Evolutionary conservation across 2,888 invertebrate genomes (phyloP), one percentile per base, ranked within the genome.

Genomic region (Bedellia somnulentella): DNA sequence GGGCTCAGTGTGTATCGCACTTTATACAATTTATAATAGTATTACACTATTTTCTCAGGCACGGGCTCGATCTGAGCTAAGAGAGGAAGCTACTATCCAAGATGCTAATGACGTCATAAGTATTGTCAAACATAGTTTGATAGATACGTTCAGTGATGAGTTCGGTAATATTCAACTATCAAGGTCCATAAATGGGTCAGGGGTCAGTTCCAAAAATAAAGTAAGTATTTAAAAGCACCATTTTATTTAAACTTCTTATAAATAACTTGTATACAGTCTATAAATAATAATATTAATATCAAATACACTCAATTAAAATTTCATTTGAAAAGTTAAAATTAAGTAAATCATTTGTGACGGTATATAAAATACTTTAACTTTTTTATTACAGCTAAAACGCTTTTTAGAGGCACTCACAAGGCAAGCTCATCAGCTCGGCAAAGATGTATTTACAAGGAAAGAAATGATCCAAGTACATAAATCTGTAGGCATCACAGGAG

Each of bases 41-140:
- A n/a, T n/a, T n/a, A n/a, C n/a, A n/a, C n/a, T n/a, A n/a, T n/a
- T 26, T 17, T 42, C 33, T 32, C 47, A 91, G 85, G 94, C 96
- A 10, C 78, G 95, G 52, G 95, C 96, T 1, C 86, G 93, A 47
- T 61, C 88, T 1, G 95, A 96, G 56, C 68, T 97, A 35, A 75
- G 93, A 37, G 87, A 87, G 57, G 83, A 83, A 47, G 93, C 89
- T 1, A 89, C 87, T 0, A 80, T 73, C 33, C 57, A 80, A 31
- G 96, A 97, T 63, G 95, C 94, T 0, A 66, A 79, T 36, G 93
- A 96, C 54, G 85, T 94, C 17, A 80, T 96, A 21, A 89, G 92
- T 50, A 80, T 97, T 31, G 82, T 93, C 62, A 85, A 86, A 45
- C 83, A 85, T 53, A 90, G 88, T 53, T 78, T 92, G 49, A 73